Conservation (phyloP, 2,888 invertebrate genomes). For the Agriopis aurantiaria region DNA sequence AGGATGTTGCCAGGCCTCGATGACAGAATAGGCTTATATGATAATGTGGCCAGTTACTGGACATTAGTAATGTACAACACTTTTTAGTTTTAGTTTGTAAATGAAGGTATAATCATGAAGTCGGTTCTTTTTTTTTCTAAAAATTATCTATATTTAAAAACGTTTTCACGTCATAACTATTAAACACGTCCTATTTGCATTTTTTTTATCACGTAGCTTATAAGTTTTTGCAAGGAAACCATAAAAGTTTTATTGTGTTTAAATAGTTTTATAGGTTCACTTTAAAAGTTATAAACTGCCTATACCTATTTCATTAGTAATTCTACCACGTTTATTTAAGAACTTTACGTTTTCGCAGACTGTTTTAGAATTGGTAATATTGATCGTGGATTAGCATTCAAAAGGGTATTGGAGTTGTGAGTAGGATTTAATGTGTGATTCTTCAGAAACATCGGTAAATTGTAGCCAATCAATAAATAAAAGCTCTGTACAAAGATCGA, state of each 20-base stretch:
- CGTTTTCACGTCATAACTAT: too few species aligned
- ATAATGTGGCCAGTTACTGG: too few species aligned
- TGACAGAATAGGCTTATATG: too few species aligned
- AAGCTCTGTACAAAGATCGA: neutral
- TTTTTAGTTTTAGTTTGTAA: too few species aligned
- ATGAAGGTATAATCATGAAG: too few species aligned
- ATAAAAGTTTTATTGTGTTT: slow-evolving; percentile 35
- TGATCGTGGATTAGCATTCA: slow-evolving; percentile 17
- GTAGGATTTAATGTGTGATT: slow-evolving; percentile 13
- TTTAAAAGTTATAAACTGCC: slow-evolving; percentile 3
- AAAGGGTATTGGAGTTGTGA: slow-evolving; percentile 10
- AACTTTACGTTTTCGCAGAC: slow-evolving; percentile 21
- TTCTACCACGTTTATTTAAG: slow-evolving; percentile 22
- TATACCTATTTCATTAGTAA: neutral
- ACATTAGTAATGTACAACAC: too few species aligned
- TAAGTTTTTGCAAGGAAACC: slow-evolving; percentile 30
- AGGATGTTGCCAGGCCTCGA: too few species aligned
- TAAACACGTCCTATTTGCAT: too few species aligned
- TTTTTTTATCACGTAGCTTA: neutral
- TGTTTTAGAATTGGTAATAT: slow-evolving; percentile 20
- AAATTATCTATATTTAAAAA: too few species aligned
- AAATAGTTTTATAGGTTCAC: slow-evolving; percentile 22
- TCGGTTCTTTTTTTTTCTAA: too few species aligned
- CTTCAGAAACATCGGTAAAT: slow-evolving; percentile 13
- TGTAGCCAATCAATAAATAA: slow-evolving; percentile 1